Conservation (phyloP, 2,888 invertebrate genomes). For the Linyphia triangularis region DNA sequence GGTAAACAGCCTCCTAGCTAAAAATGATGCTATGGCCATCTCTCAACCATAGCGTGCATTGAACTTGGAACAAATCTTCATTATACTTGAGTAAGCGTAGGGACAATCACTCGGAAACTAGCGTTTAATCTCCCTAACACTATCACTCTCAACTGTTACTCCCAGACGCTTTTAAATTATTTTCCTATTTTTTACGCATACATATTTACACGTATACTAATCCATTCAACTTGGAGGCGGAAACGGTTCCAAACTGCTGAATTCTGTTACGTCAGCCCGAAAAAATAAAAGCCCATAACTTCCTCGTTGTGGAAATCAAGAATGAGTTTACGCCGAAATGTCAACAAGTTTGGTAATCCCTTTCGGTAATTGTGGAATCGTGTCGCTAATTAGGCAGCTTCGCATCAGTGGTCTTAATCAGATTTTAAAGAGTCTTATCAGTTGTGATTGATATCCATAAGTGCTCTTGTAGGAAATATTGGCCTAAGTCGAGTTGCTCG, state of each 20-base stretch:
- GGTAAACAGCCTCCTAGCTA: too few relatives aligned
- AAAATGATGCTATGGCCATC: not conserved
- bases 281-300: conserved; percentile 17
- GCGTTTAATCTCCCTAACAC: not conserved
- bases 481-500: too few relatives aligned
- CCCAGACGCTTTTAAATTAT: not conserved
- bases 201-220: not conserved
- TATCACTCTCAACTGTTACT: not conserved
- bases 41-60: not conserved
- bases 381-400: not conserved
- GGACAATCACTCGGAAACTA: not conserved
- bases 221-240: conserved; percentile 28
- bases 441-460: too few relatives aligned
- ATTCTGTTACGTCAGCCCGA: conserved; percentile 32
- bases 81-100: not conserved
- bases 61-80: not conserved
- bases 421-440: too few relatives aligned
- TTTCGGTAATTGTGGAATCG: conserved; percentile 7
- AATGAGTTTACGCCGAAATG: not conserved
- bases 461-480: too few relatives aligned
- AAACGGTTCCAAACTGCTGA: conserved; percentile 39
- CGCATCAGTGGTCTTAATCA: not conserved
- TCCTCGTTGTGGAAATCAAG: conserved; percentile 25
- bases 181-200: not conserved
- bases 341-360: conserved; percentile 3